Base-by-base conservation (phyloP, 2,888 invertebrate species). In the Diarsia dahlii region DNA sequence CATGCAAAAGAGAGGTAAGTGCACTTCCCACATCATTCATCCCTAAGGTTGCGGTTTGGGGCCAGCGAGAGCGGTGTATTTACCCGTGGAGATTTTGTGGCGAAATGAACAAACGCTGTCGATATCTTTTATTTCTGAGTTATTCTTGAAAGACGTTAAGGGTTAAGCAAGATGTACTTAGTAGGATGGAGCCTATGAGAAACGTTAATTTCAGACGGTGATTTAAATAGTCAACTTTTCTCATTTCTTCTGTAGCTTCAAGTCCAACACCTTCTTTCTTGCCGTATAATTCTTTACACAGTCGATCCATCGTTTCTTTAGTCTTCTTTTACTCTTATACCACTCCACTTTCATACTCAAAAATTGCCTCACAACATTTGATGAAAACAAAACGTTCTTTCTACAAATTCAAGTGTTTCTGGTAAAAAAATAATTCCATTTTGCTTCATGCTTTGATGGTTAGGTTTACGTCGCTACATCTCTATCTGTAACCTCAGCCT, bases 1-100 rank as follows among this genome's bases (percentile, higher is more conserved):
- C 96, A 99, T 99, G 99, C 99, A 99, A 97, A 99, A 99, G 97
- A 97, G 99, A 97, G 84, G 87, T 87, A 80, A 80, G 84, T 85
- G 46, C 63, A 66, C n/a, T 80, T 91, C 90, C 89, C 90, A 91
- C 89, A 92, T 89, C 84, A 89, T 84, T 86, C 68, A 68, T 50
- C n/a, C 60, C 28, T 78, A 78, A 83, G 76, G 71, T 50, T 34
- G 73, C 6, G 71, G 46, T 58, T 58, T 65, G 5, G 39, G 20
- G 45, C 6, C 23, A 34, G 63, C 68, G 69, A 48, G 39, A 81
- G 86, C 85, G 84, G 28, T 46, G 66, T 13, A 13, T 20, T n/a
- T 28, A 54, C 0, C 15, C 45, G n/a, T 13, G 13, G 8, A 48
- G 15, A 23, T 9, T 48, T n/a, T 28, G 13, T 34, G 46, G 20